Percentiles rank a stretch among this genome's conserved stretches.
Conservation (phyloP, 2,797 vertebrate species). For the Galago senegalensis region DNA sequence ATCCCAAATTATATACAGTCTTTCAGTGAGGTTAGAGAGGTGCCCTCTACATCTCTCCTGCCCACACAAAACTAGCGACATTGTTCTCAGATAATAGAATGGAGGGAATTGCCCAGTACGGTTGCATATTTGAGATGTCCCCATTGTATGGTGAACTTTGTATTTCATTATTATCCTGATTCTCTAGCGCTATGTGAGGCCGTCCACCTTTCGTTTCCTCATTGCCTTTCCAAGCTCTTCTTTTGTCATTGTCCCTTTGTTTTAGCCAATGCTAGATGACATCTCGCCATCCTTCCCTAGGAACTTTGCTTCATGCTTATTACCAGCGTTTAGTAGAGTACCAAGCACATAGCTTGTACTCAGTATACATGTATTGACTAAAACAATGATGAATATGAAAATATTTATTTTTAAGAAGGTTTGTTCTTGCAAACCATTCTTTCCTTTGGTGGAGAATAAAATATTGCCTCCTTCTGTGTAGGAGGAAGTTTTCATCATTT, state of each 20-base stretch:
- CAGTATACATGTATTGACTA: not conserved
- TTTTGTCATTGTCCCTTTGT: not conserved
- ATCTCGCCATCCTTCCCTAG: not conserved
- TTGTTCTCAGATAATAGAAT: not conserved
- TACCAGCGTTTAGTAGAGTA: not conserved
- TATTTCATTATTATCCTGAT: not conserved
- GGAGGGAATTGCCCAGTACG: not conserved
- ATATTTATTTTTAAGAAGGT: not conserved
- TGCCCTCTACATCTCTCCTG: not conserved
- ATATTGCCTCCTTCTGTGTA: not conserved
- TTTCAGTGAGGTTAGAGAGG: not conserved
- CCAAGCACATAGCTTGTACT: not conserved
- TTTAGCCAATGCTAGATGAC: not conserved
- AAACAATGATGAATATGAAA: not conserved
- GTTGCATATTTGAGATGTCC: slow-evolving; percentile 14
- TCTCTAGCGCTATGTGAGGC: not conserved
- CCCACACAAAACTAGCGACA: not conserved
- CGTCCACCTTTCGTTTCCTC: not conserved
- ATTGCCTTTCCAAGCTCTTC: not conserved
- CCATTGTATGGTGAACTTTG: not conserved
- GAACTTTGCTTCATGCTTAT: not conserved
- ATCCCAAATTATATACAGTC: not conserved
- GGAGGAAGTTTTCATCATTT: not conserved
- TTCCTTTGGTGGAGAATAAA: slow-evolving; percentile 31
- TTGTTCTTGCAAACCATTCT: not conserved